These are phyloP conservation scores for Arctopsyche grandis DNA, from an alignment of 1,140 invertebrate genomes.

Conservation along the genomic window DNA sequence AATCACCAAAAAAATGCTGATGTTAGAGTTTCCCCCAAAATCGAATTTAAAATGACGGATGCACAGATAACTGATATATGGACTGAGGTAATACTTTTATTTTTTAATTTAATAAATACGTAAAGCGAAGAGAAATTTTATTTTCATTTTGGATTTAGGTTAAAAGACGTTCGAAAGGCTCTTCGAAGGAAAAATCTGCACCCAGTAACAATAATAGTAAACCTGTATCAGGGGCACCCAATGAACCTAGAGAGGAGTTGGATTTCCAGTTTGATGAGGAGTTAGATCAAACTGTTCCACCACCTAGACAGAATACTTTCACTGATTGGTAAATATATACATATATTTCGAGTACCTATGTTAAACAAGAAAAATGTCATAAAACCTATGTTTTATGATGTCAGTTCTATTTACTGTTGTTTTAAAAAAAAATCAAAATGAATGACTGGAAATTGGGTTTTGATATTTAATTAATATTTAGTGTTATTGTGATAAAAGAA, in stretches of 20 bases:
- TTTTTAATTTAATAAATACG: constrained; percentile 36
- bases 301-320: constrained; percentile 84
- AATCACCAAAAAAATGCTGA: constrained; percentile 4
- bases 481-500: too few relatives aligned
- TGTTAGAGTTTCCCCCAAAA: constrained; percentile 39
- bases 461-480: too few relatives aligned
- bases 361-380: too few relatives aligned
- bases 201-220: constrained; percentile 30
- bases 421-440: too few relatives aligned
- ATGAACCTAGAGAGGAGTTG: constrained; percentile 82
- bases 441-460: too few relatives aligned
- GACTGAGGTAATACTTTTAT: constrained; percentile 66
- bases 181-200: constrained; percentile 61
- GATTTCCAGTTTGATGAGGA: constrained; percentile 99
- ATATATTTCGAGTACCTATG: not conserved
- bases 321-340: constrained; percentile 64
- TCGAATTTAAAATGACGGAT: constrained; percentile 42
- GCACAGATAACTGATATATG: constrained; percentile 60
- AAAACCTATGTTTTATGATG: too few relatives aligned
- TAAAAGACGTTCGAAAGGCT: constrained; percentile 67
- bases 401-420: too few relatives aligned
- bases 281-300: constrained; percentile 75
- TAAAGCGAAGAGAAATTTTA: too few relatives aligned
- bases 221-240: constrained; percentile 42
- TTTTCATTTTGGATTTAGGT: too few relatives aligned